Conservation (phyloP, 2,797 vertebrate genomes). For the Balearica regulorum region DNA sequence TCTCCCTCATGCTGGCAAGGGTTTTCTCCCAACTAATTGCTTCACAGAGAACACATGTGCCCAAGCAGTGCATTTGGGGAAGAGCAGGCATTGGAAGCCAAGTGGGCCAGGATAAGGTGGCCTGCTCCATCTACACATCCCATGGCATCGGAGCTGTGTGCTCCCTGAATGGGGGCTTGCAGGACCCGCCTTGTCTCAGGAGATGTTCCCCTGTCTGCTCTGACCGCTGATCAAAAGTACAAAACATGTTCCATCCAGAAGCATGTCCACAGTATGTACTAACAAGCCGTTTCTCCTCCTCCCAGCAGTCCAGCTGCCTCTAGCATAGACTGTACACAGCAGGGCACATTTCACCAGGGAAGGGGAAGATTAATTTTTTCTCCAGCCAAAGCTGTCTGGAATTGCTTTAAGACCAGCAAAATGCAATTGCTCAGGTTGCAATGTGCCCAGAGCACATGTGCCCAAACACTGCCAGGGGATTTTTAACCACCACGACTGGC, state of each 20-base stretch:
- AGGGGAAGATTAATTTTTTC: background rate
- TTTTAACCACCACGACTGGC: background rate
- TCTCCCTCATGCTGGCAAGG: rapidly evolving
- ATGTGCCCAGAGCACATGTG: background rate
- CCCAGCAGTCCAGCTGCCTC: background rate
- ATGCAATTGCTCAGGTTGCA: background rate
- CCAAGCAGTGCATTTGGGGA: background rate
- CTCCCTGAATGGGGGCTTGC: background rate
- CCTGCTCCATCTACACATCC: rapidly evolving
- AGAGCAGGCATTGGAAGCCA: background rate
- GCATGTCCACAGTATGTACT: background rate
- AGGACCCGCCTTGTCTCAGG: background rate
- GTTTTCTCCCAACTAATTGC: background rate
- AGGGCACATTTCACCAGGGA: background rate
- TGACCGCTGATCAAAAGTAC: background rate
- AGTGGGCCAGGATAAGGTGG: background rate
- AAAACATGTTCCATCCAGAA: background rate
- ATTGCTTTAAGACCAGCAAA: background rate
- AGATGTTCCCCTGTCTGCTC: background rate
- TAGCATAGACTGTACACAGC: background rate
- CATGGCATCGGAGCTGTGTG: rapidly evolving
- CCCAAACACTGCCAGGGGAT: background rate
- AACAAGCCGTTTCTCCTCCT: background rate
- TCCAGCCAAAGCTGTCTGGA: background rate
- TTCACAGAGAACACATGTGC: background rate